Percentiles rank a stretch among this genome's conserved stretches.
These are phyloP conservation scores for Pristionchus entomophagus DNA, from an alignment of 2,888 invertebrate species.

Conservation along the genomic window DNA sequence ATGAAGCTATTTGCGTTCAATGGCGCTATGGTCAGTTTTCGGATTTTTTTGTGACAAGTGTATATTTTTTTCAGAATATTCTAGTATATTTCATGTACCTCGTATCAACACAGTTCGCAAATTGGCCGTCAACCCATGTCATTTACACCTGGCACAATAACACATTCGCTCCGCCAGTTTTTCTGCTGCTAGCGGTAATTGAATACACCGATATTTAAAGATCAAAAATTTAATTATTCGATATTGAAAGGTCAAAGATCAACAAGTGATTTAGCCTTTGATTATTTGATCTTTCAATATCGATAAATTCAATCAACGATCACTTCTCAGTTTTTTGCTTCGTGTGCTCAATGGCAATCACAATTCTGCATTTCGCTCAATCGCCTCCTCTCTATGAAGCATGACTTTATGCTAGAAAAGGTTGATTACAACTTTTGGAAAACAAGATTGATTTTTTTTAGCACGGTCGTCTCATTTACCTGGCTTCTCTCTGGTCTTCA, in stretches of 20 bases:
- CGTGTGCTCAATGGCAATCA: background rate
- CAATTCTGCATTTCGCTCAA: slow-evolving; percentile 32
- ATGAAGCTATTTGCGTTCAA: no score
- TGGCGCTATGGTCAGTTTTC: no score
- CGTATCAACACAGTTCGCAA: background rate
- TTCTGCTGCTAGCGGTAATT: background rate
- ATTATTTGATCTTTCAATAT: no score
- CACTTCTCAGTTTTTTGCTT: background rate
- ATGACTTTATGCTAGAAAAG: background rate
- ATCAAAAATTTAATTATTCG: no score
- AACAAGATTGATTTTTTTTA: background rate
- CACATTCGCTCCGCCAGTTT: background rate
- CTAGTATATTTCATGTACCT: no score
- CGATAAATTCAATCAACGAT: no score
- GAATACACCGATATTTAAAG: background rate
- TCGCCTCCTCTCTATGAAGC: background rate
- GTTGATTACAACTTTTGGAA: background rate
- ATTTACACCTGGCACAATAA: slow-evolving; percentile 21
- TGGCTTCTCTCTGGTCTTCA: background rate
- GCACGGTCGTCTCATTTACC: background rate
- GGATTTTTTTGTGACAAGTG: no score
- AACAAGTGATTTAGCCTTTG: no score
- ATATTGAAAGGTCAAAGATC: no score
- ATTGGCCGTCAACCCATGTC: background rate
- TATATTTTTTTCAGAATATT: no score